Percentiles rank a stretch among this genome's conserved stretches.
Evolutionary conservation across 2,888 invertebrate species (phyloP).

Genomic region (Eugnorisma glareosa): DNA sequence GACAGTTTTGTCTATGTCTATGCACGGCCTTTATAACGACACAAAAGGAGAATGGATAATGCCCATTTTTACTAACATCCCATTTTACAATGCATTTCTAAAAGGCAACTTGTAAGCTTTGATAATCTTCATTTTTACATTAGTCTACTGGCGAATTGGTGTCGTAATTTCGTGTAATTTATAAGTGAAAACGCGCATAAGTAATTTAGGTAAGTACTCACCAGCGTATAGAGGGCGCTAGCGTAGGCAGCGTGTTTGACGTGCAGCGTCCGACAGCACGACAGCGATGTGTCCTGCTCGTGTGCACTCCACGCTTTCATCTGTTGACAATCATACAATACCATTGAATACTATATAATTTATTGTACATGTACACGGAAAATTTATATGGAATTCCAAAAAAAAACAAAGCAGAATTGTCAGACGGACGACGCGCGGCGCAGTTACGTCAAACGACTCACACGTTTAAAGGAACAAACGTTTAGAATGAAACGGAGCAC

Average conservation of each 20-base stretch:
- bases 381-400: not conserved
- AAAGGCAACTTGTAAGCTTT: not conserved
- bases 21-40: not conserved
- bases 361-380: not conserved
- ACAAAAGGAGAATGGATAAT: not conserved
- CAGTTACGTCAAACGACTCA: not conserved
- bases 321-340: constrained; percentile 70
- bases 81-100: not conserved
- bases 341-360: not conserved
- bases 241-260: constrained; percentile 94
- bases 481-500: not conserved
- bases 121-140: not conserved
- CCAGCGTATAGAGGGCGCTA: constrained; percentile 94
- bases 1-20: not conserved
- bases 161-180: not conserved
- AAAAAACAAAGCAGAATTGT: not conserved
- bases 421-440: no score
- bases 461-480: not conserved
- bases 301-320: constrained; percentile 89
- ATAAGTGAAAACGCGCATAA: not conserved
- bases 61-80: not conserved
- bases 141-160: not conserved
- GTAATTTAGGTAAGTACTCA: constrained; percentile 88
- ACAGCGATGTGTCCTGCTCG: constrained; percentile 87
- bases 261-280: constrained; percentile 92